phyloP scores from a whole-genome alignment of 2,797 vertebrate genomes.

The Setipinna tenuifilis region DNA sequence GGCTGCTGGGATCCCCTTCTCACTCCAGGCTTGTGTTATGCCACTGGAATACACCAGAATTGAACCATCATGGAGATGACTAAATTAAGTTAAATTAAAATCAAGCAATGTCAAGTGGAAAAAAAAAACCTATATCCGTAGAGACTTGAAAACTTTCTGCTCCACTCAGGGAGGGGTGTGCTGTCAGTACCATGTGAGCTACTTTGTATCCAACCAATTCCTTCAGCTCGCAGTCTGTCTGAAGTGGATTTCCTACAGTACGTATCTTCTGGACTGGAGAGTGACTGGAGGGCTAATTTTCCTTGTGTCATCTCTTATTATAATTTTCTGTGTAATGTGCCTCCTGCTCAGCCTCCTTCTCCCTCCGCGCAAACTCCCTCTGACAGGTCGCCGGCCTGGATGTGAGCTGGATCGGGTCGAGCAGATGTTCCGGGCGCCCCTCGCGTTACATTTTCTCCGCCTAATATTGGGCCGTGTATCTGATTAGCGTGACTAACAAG shows the following conservation, averaged over 20 bases:
- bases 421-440: conserved; percentile 55
- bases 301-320: conserved; percentile 46
- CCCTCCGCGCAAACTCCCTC: conserved; percentile 47
- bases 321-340: conserved; percentile 31
- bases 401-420: conserved; percentile 42
- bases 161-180: not conserved
- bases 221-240: not conserved
- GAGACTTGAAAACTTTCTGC: not conserved
- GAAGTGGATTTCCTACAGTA: conserved; percentile 22
- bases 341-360: conserved; percentile 48
- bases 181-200: not conserved
- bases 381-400: conserved; percentile 53
- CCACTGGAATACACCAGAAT: not conserved
- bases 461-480: conserved; percentile 42
- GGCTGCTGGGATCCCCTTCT: not conserved
- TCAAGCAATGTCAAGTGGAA: not conserved
- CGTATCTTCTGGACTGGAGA: conserved; percentile 1
- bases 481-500: conserved; percentile 50
- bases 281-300: conserved; percentile 31
- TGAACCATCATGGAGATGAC: not conserved
- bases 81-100: not conserved
- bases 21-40: not conserved
- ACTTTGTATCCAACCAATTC: not conserved
- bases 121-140: not conserved
- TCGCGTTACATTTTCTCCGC: conserved; percentile 26